phyloP scores from a whole-genome alignment of 1,140 invertebrate genomes.

The Atopsyche davidsoni region DNA sequence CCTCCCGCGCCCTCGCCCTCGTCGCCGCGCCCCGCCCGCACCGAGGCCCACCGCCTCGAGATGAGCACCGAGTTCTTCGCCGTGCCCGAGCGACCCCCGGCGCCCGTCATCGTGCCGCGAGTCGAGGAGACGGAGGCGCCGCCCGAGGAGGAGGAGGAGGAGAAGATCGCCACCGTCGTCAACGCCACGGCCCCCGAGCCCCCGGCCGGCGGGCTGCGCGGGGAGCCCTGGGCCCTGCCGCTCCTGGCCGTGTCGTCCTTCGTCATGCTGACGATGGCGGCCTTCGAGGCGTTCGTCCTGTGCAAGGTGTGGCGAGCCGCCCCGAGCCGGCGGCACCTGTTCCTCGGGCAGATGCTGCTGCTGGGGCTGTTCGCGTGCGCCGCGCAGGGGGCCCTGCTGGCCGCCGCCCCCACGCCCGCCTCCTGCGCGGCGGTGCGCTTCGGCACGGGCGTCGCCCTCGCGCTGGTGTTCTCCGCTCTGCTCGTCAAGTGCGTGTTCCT shows the following conservation, averaged over 20 bases:
- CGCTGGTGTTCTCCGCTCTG: conserved; percentile 84
- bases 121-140: conserved; percentile 25
- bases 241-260: conserved; percentile 71
- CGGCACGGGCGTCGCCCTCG: conserved; percentile 78
- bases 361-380: conserved; percentile 81
- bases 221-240: conserved; percentile 81
- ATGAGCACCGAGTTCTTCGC: conserved; percentile 75
- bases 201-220: conserved; percentile 49
- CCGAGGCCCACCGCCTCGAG: conserved; percentile 57
- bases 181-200: conserved; percentile 31
- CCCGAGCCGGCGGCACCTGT: conserved; percentile 77
- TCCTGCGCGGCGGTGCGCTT: conserved; percentile 81
- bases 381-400: conserved; percentile 70
- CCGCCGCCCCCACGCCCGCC: conserved; percentile 69
- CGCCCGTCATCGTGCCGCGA: conserved; percentile 32
- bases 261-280: conserved; percentile 72
- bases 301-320: conserved; percentile 80
- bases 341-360: conserved; percentile 85
- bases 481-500: conserved; percentile 92
- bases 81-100: conserved; percentile 47
- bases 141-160: conserved; percentile 21
- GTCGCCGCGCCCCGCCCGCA: conserved; percentile 37
- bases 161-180: conserved; percentile 28
- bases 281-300: conserved; percentile 85
- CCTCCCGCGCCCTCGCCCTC: conserved; percentile 32